Evolutionary conservation across 2,888 invertebrate species (phyloP).

Genomic region (Cistogaster globosa): DNA sequence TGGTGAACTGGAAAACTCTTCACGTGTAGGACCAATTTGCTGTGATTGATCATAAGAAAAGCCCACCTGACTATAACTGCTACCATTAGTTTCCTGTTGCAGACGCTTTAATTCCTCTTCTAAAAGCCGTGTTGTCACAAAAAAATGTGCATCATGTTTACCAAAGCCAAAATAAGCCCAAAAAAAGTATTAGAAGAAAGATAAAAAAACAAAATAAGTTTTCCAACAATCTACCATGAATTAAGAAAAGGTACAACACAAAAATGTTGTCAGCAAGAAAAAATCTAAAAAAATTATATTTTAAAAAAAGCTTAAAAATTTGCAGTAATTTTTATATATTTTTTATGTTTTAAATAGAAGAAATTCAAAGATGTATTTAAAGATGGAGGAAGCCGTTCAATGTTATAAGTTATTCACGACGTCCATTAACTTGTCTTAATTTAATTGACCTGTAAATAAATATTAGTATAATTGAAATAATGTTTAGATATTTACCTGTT

Average conservation of each 20-base stretch:
- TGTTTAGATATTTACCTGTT: conserved; percentile 65
- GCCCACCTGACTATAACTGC: conserved; percentile 88
- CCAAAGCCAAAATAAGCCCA: conserved; percentile 71
- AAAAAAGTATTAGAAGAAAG: conserved; percentile 71
- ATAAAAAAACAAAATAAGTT: conserved; percentile 65
- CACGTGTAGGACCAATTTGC: conserved; percentile 83
- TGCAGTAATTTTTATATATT: not conserved
- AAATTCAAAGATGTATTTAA: not conserved
- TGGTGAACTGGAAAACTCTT: conserved; percentile 82
- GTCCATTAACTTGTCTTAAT: not conserved
- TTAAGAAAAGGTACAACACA: conserved; percentile 33
- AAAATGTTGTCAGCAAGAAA: conserved; percentile 62
- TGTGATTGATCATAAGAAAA: conserved; percentile 87
- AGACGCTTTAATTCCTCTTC: conserved; percentile 96
- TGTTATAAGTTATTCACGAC: not conserved
- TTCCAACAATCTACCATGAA: conserved; percentile 37
- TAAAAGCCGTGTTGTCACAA: conserved; percentile 79
- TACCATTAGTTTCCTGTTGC: conserved; percentile 86
- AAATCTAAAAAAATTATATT: conserved; percentile 49
- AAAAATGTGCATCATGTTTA: conserved; percentile 16
- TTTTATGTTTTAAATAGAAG: conserved; percentile 18
- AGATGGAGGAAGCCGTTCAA: conserved; percentile 14
- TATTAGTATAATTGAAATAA: conserved; percentile 46
- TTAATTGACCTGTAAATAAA: conserved; percentile 59
- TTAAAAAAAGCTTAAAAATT: conserved; percentile 34